phyloP scores from a whole-genome alignment of 2,113 vertebrate species.

The Agapornis roseicollis region DNA sequence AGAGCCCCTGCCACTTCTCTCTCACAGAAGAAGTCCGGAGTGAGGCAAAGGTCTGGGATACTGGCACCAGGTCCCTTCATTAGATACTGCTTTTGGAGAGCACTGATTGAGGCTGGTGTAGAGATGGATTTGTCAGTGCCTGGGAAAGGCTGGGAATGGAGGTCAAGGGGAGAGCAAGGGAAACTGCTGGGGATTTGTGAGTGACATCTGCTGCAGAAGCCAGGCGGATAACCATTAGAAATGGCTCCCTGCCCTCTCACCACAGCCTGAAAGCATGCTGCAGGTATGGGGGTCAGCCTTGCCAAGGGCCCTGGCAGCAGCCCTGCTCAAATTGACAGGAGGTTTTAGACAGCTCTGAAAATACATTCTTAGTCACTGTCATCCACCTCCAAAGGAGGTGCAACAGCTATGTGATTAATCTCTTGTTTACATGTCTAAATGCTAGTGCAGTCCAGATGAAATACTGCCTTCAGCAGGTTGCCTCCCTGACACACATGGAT shows the following conservation, averaged over 20 bases:
- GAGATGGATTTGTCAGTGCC: background rate
- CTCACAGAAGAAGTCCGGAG: background rate
- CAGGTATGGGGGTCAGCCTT: background rate
- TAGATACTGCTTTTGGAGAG: background rate
- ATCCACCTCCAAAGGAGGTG: slow-evolving; percentile 44
- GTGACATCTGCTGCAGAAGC: background rate
- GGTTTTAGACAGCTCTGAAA: slow-evolving; percentile 50
- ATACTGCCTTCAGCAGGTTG: background rate
- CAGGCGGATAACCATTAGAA: background rate
- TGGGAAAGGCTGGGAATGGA: background rate
- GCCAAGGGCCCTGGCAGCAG: background rate
- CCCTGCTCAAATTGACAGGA: background rate
- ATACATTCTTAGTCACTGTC: slow-evolving; percentile 61
- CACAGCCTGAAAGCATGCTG: background rate
- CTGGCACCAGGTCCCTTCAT: background rate
- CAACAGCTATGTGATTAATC: slow-evolving; percentile 39
- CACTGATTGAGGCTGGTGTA: rapidly evolving
- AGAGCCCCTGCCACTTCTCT: background rate
- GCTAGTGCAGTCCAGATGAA: background rate
- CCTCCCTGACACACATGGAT: background rate
- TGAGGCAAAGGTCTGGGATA: background rate
- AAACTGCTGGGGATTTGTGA: background rate
- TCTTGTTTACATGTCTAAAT: slow-evolving; percentile 28
- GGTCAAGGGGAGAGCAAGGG: background rate
- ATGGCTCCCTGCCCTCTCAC: background rate